Conservation (phyloP, 2,888 invertebrate species). For the Sphecodes monilicornis region DNA sequence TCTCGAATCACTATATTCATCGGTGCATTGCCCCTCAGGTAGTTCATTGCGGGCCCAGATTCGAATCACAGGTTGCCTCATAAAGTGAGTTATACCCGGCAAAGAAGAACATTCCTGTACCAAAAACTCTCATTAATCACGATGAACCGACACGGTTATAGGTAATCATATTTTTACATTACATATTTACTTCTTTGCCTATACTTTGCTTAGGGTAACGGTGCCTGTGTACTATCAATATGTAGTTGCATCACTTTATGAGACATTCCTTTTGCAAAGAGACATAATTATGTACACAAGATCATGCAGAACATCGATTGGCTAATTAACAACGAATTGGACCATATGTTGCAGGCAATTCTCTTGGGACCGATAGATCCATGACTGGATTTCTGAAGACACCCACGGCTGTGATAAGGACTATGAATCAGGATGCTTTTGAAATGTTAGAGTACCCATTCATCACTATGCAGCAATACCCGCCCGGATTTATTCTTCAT, state of each 20-base stretch:
- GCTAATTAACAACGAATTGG: not conserved
- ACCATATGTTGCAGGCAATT: slow-evolving; percentile 88
- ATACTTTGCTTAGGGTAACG: not conserved
- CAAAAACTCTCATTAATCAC: slow-evolving; percentile 35
- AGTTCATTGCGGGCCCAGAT: slow-evolving; percentile 19
- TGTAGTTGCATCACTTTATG: slow-evolving; percentile 42
- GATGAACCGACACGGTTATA: slow-evolving; percentile 32
- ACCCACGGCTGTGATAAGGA: slow-evolving; percentile 86
- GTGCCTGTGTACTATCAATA: not conserved
- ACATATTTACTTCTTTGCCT: slow-evolving; percentile 13
- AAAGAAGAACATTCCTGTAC: slow-evolving; percentile 39
- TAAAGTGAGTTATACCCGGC: slow-evolving; percentile 40
- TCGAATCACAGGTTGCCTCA: slow-evolving; percentile 44
- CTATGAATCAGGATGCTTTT: slow-evolving; percentile 91
- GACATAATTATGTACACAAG: not conserved
- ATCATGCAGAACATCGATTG: not conserved
- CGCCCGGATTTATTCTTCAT: slow-evolving; percentile 94
- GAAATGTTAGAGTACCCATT: slow-evolving; percentile 98
- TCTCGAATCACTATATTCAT: not conserved
- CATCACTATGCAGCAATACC: slow-evolving; percentile 96
- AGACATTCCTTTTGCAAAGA: slow-evolving; percentile 31
- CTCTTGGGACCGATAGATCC: slow-evolving; percentile 89
- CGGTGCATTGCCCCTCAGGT: slow-evolving; percentile 31
- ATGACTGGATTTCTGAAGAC: slow-evolving; percentile 86
- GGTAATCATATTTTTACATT: slow-evolving; percentile 36